phyloP scores from a whole-genome alignment of 2,113 vertebrate species.

The Sturnus vulgaris region DNA sequence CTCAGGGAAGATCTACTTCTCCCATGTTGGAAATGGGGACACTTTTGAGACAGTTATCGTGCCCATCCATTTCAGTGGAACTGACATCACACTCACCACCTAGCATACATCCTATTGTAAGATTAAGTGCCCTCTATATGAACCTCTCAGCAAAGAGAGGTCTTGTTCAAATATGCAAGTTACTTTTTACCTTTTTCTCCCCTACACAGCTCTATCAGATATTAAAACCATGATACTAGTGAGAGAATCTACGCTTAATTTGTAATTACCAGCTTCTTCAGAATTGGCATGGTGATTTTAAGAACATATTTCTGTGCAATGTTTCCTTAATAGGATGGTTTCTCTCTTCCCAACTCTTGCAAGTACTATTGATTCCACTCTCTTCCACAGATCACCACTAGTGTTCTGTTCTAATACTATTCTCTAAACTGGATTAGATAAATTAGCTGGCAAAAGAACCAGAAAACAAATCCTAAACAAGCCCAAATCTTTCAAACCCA shows the following conservation, averaged over 20 bases:
- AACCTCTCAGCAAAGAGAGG: background rate
- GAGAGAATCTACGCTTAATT: background rate
- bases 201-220: background rate
- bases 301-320: background rate
- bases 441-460: background rate
- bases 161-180: background rate
- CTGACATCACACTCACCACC: background rate
- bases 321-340: background rate
- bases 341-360: background rate
- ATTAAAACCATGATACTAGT: background rate
- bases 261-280: background rate
- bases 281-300: background rate
- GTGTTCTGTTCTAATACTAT: background rate
- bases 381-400: background rate
- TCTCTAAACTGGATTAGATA: background rate
- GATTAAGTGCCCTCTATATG: background rate
- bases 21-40: background rate
- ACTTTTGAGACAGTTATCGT: background rate
- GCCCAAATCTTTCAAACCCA: background rate
- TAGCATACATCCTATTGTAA: background rate
- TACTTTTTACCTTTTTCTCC: background rate
- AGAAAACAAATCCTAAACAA: background rate
- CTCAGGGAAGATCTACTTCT: background rate
- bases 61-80: background rate
- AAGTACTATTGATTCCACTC: background rate